These are phyloP conservation scores for Stichodactyla mertensii DNA, from an alignment of 64 coral and sea anemone species.

Conservation along the genomic window DNA sequence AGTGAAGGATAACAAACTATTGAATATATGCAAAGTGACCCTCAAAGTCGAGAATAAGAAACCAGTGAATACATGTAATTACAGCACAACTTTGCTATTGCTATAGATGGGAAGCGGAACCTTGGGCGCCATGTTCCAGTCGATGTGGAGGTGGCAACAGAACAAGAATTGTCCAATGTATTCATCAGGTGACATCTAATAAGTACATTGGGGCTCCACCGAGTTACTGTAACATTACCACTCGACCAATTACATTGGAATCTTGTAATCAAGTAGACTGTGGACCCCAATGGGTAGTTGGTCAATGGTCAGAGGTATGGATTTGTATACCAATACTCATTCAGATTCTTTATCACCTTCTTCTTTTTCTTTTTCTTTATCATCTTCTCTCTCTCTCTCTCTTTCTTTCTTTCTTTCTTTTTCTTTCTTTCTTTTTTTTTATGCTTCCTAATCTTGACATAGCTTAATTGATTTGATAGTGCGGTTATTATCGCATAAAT, in stretches of 20 bases:
- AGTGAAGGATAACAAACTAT: background rate
- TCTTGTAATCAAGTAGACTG: constrained; percentile 9
- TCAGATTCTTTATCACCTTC: background rate
- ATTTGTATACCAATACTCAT: background rate
- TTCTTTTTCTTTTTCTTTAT: too few relatives aligned
- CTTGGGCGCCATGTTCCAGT: background rate
- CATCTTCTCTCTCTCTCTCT: too few relatives aligned
- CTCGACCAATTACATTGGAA: background rate
- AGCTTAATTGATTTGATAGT: too few relatives aligned
- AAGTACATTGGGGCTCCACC: background rate
- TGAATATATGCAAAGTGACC: too few relatives aligned
- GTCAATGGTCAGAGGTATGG: background rate
- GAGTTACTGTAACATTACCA: background rate
- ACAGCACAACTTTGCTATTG: background rate
- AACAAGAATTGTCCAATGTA: background rate
- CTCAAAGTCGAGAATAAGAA: too few relatives aligned
- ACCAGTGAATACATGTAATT: background rate
- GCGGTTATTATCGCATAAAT: too few relatives aligned
- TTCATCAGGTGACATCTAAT: background rate
- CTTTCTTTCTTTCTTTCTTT: too few relatives aligned
- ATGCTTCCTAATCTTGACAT: too few relatives aligned
- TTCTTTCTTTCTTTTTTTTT: too few relatives aligned
- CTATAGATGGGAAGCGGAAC: background rate
- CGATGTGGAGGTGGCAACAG: background rate
- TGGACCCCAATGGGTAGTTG: background rate